phyloP scores from a whole-genome alignment of 1,140 invertebrate species.

The Penaeus vannamei region DNA sequence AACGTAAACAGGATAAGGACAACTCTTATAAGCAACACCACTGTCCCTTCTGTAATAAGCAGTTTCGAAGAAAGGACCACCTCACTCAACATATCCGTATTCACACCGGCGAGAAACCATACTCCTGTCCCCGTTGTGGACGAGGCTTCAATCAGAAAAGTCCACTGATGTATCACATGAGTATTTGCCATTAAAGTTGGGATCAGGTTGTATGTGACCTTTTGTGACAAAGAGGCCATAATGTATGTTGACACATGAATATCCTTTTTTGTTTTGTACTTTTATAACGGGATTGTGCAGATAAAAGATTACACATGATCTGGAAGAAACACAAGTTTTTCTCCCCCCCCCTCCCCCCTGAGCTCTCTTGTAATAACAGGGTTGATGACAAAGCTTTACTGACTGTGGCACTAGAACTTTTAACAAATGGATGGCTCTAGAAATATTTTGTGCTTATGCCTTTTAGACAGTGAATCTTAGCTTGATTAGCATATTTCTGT shows the following conservation, averaged over 20 bases:
- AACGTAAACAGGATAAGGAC: constrained; percentile 30
- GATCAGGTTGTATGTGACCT: not conserved
- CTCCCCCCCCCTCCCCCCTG: too few species aligned
- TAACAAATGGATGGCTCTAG: too few species aligned
- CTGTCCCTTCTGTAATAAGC: constrained; percentile 69
- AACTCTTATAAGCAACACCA: constrained; percentile 45
- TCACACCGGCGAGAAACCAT: constrained; percentile 78
- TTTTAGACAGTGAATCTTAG: too few species aligned
- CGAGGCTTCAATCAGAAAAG: constrained; percentile 74
- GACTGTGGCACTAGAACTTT: too few species aligned
- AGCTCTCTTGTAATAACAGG: too few species aligned
- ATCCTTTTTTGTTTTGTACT: too few species aligned
- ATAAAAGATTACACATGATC: too few species aligned
- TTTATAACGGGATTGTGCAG: too few species aligned
- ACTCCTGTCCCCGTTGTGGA: constrained; percentile 75
- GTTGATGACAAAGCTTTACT: too few species aligned
- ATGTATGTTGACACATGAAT: not conserved
- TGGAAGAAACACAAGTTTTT: too few species aligned
- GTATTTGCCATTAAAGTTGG: constrained; percentile 49
- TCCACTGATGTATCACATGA: constrained; percentile 71
- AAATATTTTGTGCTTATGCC: too few species aligned
- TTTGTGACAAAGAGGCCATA: not conserved
- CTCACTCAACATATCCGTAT: constrained; percentile 80
- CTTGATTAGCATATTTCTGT: too few species aligned
- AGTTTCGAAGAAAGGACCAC: constrained; percentile 78